Evolutionary conservation across 2,797 vertebrate species (phyloP).

Genomic region (Eupleurogrammus muticus): DNA sequence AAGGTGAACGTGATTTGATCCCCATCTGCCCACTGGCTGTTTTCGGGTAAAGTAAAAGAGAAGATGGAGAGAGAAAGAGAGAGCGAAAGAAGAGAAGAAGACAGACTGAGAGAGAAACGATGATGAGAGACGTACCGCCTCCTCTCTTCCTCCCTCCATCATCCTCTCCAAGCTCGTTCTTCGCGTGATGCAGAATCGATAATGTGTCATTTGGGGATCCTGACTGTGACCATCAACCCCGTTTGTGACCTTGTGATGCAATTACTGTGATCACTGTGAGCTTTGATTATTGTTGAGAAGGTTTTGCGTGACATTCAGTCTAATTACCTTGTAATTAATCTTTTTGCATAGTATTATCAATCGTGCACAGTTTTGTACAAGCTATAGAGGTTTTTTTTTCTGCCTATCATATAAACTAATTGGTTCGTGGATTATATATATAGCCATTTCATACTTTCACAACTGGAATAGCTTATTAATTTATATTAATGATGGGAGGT

Average conservation of each 20-base stretch:
- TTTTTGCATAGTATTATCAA: too few species aligned
- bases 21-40: conserved; percentile 64
- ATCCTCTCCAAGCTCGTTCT: neutral
- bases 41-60: conserved; percentile 54
- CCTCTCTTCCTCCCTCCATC: neutral
- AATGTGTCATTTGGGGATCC: neutral
- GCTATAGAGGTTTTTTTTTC: neutral
- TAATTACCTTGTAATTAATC: too few species aligned
- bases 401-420: neutral
- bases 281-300: neutral
- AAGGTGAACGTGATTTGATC: conserved; percentile 68
- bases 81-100: neutral
- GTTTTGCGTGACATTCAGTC: too few species aligned
- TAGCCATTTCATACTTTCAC: too few species aligned
- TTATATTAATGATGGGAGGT: too few species aligned
- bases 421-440: too few species aligned
- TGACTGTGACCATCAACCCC: neutral
- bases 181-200: conserved; percentile 3
- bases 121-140: neutral
- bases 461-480: too few species aligned
- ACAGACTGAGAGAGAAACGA: conserved; percentile 3
- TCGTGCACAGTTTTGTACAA: too few species aligned
- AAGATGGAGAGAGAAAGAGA: neutral
- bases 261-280: neutral
- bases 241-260: neutral